These are phyloP conservation scores for Stichopus horrens DNA, from an alignment of 53 echinoderm and acorn worm species.

Conservation along the genomic window DNA sequence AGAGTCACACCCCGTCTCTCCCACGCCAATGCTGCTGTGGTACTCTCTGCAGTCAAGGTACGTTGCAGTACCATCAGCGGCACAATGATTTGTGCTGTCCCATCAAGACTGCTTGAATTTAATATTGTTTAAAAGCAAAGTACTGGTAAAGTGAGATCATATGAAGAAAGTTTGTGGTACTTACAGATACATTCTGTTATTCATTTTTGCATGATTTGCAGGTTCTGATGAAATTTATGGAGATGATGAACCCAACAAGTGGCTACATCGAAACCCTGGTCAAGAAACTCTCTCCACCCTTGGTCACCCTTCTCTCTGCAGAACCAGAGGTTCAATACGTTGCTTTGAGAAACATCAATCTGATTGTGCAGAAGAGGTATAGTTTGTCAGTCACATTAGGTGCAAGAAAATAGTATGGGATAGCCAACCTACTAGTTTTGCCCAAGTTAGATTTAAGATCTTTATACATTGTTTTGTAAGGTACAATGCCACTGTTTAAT, in stretches of 20 bases:
- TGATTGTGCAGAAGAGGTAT: conserved; percentile 98
- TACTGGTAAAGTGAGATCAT: too few relatives aligned
- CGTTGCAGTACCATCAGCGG: background rate
- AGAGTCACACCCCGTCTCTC: conserved; percentile 90
- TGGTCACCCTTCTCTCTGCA: conserved; percentile 92
- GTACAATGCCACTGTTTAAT: too few relatives aligned
- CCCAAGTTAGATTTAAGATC: too few relatives aligned
- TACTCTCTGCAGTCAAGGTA: conserved; percentile 96
- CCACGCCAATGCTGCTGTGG: conserved; percentile 97
- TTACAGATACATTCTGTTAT: background rate
- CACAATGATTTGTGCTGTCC: too few relatives aligned
- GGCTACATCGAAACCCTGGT: conserved; percentile 75
- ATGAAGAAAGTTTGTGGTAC: too few relatives aligned
- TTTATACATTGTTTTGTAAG: too few relatives aligned
- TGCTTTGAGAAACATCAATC: conserved; percentile 94
- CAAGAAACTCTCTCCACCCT: conserved; percentile 94
- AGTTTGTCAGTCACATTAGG: too few relatives aligned
- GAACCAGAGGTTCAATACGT: conserved; percentile 99
- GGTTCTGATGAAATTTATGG: conserved; percentile 81
- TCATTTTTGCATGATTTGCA: background rate
- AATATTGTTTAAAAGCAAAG: too few relatives aligned
- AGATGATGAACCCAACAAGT: conserved; percentile 74
- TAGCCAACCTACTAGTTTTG: too few relatives aligned
- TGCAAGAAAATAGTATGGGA: too few relatives aligned
- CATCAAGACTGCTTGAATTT: too few relatives aligned